These are phyloP conservation scores for Axinella damicornis DNA, from an alignment of 37 sponge, comb jelly and placozoan genomes.

Conservation along the genomic window DNA sequence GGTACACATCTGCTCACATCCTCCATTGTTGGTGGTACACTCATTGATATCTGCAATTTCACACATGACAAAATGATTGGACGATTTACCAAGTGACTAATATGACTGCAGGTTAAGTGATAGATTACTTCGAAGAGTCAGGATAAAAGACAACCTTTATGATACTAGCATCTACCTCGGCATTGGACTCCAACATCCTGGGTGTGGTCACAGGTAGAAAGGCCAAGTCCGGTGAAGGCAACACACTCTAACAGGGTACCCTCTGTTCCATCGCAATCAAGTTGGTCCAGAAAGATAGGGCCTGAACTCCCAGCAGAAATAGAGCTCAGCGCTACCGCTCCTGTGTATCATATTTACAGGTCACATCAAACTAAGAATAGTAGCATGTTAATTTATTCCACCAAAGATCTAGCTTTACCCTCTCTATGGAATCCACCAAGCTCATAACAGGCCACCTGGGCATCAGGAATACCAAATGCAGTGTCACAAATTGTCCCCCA, in stretches of 20 bases:
- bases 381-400: not conserved
- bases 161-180: no score
- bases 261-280: not conserved
- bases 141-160: no score
- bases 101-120: no score
- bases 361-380: no score
- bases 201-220: not conserved
- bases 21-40: not conserved
- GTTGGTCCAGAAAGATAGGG: constrained; percentile 5
- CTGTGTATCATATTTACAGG: not conserved
- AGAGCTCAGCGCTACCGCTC: not conserved
- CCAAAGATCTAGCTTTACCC: not conserved
- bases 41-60: constrained; percentile 33
- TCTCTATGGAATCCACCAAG: not conserved
- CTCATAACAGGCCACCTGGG: constrained; percentile 24
- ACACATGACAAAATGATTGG: no score
- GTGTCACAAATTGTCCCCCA: constrained; percentile 44
- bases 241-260: not conserved
- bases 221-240: no score
- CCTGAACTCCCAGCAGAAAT: not conserved
- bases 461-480: constrained; percentile 19
- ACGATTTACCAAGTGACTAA: no score
- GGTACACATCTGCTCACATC: not conserved
- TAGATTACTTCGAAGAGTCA: no score
- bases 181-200: not conserved